phyloP scores from a whole-genome alignment of 2,113 vertebrate genomes.

The Corythornis vintsioides region DNA sequence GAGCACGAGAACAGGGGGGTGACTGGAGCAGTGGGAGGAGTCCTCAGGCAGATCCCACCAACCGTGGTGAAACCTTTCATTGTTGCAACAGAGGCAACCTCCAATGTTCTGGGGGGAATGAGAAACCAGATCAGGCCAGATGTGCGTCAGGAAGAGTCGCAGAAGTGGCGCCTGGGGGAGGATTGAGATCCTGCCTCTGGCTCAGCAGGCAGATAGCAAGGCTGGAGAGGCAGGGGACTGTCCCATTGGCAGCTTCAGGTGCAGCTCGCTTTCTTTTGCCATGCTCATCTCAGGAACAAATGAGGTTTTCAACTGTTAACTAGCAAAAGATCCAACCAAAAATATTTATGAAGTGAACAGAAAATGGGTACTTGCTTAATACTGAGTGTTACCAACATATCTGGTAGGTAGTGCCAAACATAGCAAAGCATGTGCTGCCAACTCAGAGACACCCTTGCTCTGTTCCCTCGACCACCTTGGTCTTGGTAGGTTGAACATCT shows the following conservation, averaged over 20 bases:
- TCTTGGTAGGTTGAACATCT: slow-evolving; percentile 1
- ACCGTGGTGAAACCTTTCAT: slow-evolving; percentile 95
- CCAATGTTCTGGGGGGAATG: slow-evolving; percentile 96
- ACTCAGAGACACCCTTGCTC: slow-evolving; percentile 48
- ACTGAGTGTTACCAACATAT: slow-evolving; percentile 18
- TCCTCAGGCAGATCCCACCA: slow-evolving; percentile 94
- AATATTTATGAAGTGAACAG: slow-evolving; percentile 42
- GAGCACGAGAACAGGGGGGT: slow-evolving; percentile 97
- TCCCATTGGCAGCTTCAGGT: slow-evolving; percentile 17
- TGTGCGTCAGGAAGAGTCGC: slow-evolving; percentile 94
- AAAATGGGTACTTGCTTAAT: slow-evolving; percentile 45
- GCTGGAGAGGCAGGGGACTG: not conserved
- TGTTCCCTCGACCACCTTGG: slow-evolving; percentile 18
- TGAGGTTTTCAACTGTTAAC: slow-evolving; percentile 42
- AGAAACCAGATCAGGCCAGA: slow-evolving; percentile 97
- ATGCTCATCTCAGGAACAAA: slow-evolving; percentile 78
- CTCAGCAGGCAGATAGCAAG: not conserved
- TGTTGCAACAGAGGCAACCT: slow-evolving; percentile 95
- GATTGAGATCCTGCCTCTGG: slow-evolving; percentile 67
- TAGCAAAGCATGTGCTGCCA: slow-evolving; percentile 57
- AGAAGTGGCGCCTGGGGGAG: slow-evolving; percentile 94
- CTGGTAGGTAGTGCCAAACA: slow-evolving; percentile 65
- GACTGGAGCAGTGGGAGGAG: slow-evolving; percentile 94
- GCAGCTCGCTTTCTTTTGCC: slow-evolving; percentile 30
- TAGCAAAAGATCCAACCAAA: slow-evolving; percentile 68